Base-by-base conservation (phyloP, 2,888 invertebrate species). In the Athripsodes cinereus region DNA sequence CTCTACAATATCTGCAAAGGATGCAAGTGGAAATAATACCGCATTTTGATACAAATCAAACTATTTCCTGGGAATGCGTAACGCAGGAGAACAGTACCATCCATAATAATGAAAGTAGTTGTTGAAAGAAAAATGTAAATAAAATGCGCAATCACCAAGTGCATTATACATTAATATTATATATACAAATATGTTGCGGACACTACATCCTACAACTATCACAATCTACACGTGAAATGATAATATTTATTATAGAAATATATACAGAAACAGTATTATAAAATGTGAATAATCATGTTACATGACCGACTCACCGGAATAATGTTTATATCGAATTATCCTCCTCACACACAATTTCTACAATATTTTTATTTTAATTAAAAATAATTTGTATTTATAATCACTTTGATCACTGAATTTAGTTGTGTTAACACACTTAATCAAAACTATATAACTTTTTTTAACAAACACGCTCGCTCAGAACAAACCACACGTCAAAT, bases 131-230 rank as follows among this genome's bases (percentile, higher is more conserved):
- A 40, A 40, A 40, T 40, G 40, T 40, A 40, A 40, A 40, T 40
- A 40, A 40, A 40, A 40, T 40, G 40, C 40, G 40, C 40, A 40
- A 40, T 40, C 40, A 40, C 40, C 40, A 3, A 40, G 40, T 40
- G 40, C 40, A 40, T 13, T 40, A 40, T 40, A 40, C 40, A 40
- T 8, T 11, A 31, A 31, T 8, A 40, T 40, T 40, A 40, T 40
- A 40, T 40, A 16, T 40, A 40, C 40, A 40, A 40, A 40, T 40
- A 40, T 40, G 40, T 40, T 40, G 40, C 13, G 40, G 40, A 40
- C 40, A 40, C 40, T 40, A 40, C 40, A 40, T 40, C 40, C 40
- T 40, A 40, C 40, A 40, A 40, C 40, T 40, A 40, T 8, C 3
- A 40, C 16, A 13, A n/a, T 40, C 40, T 40, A 40, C 40, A 16